Base-by-base conservation (phyloP, 2,888 invertebrate species). In the Sarcophaga subvicina region DNA sequence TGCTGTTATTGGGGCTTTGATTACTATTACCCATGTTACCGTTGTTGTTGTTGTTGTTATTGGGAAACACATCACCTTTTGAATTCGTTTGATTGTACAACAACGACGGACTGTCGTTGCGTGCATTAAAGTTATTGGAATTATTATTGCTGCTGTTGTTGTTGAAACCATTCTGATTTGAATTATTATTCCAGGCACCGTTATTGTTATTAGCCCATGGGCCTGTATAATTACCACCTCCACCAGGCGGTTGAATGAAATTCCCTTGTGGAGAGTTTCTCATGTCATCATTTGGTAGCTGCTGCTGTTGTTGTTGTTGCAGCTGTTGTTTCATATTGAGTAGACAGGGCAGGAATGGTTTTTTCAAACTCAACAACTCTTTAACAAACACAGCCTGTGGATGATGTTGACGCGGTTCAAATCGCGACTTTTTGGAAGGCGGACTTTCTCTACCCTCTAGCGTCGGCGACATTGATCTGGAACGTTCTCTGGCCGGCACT, bases 401-500 rank as follows among this genome's bases (percentile, higher is more conserved):
- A 88, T 93, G 91, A 84, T 93, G 94, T 88, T 94, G 92, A 0
- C 92, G 90, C 3, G 91, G 91, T 71, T 93, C 93, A 20, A 92
- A 91, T 47, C 93, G 91, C 0, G 93, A 91, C 78, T 93, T 93
- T 85, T 93, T 94, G 0, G 90, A 83, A 5, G 89, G 90, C 0
- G 93, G 93, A 8, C 92, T 22, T 86, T 90, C 91, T 1, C 92
- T 91, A 2, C 89, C 88, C 67, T 92, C 91, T 27, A 91, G 85
- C 1, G 91, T 91, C 0, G 91, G 91, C 8, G 93, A 93, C n/a
- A 89, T 79, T 2, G 93, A 92, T 14, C 91, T 86, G 0, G 92
- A 91, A 60, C 91, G 90, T 64, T 95, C 95, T 88, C 96, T 96
- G 87, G 96, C 95, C 4, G 96, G 96, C 93, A 97, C 96, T 4